Conservation (phyloP, 2,797 vertebrate species). For the Brachyalestes nurse region DNA sequence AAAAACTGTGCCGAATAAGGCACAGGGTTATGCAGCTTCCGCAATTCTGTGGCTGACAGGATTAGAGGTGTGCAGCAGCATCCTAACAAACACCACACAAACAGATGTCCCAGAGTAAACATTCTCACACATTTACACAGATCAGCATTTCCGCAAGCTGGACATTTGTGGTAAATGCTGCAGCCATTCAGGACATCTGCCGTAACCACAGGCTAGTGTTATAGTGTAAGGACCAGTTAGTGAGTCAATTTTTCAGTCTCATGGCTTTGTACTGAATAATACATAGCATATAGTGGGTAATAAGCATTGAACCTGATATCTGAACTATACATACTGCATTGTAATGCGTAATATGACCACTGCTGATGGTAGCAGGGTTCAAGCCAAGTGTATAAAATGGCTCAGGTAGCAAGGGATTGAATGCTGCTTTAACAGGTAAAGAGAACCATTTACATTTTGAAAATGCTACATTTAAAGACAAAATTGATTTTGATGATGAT, state of each 20-base stretch:
- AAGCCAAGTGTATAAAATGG: too few relatives aligned
- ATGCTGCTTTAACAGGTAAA: too few relatives aligned
- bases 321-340: background rate
- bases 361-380: too few relatives aligned
- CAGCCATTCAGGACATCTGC: background rate
- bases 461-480: too few relatives aligned
- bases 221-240: background rate
- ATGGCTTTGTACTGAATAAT: background rate
- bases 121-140: slow-evolving; percentile 3
- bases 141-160: background rate
- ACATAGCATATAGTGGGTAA: background rate
- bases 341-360: too few relatives aligned
- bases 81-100: slow-evolving; percentile 29
- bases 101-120: background rate
- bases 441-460: too few relatives aligned
- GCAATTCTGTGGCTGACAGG: slow-evolving; percentile 35
- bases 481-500: too few relatives aligned
- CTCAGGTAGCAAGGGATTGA: too few relatives aligned
- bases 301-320: background rate
- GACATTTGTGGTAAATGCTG: background rate
- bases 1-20: slow-evolving; percentile 4
- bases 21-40: slow-evolving; percentile 16
- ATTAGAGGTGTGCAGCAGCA: background rate
- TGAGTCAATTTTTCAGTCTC: background rate
- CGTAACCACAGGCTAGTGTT: background rate